These are phyloP conservation scores for Chloroceryle aenea DNA, from an alignment of 2,113 vertebrate species.

Conservation along the genomic window DNA sequence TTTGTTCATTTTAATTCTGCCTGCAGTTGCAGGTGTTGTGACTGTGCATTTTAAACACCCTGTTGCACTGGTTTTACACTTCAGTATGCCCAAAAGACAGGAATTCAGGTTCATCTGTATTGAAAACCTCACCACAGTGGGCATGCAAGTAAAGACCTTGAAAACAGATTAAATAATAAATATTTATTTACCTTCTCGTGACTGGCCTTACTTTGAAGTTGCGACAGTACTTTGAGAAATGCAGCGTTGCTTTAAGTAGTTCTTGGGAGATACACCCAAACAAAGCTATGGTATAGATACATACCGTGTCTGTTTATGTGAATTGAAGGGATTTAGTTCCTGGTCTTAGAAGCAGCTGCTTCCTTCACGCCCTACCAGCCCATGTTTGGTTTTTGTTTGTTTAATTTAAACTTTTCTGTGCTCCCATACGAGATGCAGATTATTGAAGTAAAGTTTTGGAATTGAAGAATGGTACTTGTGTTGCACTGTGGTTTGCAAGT, in stretches of 20 bases:
- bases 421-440: neutral
- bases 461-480: neutral
- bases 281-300: neutral
- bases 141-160: neutral
- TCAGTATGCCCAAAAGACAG: neutral
- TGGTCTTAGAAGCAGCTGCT: neutral
- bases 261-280: neutral
- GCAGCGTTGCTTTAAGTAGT: neutral
- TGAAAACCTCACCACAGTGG: neutral
- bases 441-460: neutral
- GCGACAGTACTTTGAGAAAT: neutral
- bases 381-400: neutral
- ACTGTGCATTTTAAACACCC: conserved; percentile 13
- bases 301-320: neutral
- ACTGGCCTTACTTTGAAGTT: neutral
- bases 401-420: neutral
- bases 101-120: neutral
- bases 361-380: neutral
- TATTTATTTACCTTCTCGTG: neutral
- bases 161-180: neutral
- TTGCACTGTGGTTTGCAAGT: neutral
- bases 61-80: neutral
- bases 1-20: neutral
- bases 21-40: neutral
- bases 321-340: neutral